These are phyloP conservation scores for Ophion obscuratus DNA, from an alignment of 2,888 invertebrate genomes.

Conservation along the genomic window DNA sequence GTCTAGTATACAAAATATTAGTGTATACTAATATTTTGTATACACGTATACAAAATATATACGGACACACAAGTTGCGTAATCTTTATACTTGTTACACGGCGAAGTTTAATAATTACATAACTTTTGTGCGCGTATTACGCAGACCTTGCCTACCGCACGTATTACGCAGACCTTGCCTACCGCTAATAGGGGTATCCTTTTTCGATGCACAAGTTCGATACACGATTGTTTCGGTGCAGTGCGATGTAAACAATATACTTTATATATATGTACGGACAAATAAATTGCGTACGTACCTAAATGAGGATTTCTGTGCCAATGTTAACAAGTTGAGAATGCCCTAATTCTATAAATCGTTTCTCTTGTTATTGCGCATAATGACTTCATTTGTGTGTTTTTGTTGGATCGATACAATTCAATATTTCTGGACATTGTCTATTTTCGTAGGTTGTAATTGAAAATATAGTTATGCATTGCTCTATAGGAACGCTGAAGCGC, in stretches of 20 bases:
- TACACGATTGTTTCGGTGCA: not conserved
- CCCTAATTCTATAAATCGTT: too few relatives aligned
- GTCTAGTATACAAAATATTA: too few relatives aligned
- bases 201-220: not conserved
- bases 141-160: conserved; percentile 50
- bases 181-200: conserved; percentile 62
- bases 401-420: not conserved
- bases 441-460: not conserved
- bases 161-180: conserved; percentile 50
- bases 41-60: not conserved
- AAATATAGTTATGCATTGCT: not conserved
- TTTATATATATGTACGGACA: not conserved
- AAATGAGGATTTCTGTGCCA: not conserved
- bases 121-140: conserved; percentile 58
- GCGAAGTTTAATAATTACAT: conserved; percentile 60
- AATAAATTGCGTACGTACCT: not conserved
- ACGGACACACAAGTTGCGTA: conserved; percentile 29
- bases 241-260: too few relatives aligned
- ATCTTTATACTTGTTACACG: conserved; percentile 59
- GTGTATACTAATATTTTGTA: too few relatives aligned
- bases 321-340: too few relatives aligned
- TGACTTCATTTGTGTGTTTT: not conserved
- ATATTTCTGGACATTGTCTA: not conserved
- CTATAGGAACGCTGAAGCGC: conserved; percentile 9
- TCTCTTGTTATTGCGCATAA: not conserved